Evolutionary conservation across 2,113 vertebrate genomes (phyloP).

Genomic region (Rhynchomys soricoides): DNA sequence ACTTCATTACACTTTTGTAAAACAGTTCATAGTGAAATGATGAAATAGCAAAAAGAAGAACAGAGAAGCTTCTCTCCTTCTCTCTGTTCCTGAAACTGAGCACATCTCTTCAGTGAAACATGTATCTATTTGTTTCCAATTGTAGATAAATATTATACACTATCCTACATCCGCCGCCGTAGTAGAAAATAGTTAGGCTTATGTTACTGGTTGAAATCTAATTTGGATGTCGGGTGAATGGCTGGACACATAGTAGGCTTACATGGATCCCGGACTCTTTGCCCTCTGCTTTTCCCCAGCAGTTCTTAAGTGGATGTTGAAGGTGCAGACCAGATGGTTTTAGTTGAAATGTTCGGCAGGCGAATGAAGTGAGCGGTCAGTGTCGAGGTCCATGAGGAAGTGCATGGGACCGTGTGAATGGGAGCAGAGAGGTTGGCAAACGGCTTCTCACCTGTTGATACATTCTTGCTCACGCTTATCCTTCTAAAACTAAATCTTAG

Average conservation of each 20-base stretch:
- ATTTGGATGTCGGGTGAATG: not conserved
- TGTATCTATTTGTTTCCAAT: not conserved
- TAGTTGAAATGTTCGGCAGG: not conserved
- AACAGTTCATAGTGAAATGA: not conserved
- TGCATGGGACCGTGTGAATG: not conserved
- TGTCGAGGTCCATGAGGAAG: not conserved
- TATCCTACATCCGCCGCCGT: not conserved
- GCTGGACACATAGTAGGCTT: not conserved
- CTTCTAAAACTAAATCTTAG: slow-evolving; percentile 2
- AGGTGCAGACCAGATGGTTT: not conserved
- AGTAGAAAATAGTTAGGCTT: not conserved
- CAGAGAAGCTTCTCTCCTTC: not conserved
- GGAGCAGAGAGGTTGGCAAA: not conserved
- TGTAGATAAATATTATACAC: not conserved
- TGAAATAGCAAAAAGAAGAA: not conserved
- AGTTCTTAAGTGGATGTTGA: not conserved
- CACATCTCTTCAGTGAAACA: not conserved
- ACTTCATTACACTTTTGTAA: not conserved
- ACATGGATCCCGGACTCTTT: not conserved
- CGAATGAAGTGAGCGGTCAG: not conserved
- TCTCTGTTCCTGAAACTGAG: not conserved
- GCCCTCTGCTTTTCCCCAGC: not conserved
- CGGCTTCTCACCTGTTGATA: not conserved
- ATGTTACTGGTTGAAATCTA: not conserved
- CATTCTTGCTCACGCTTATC: not conserved